Percentiles rank a stretch among this genome's conserved stretches.
phyloP scores from a whole-genome alignment of 2,888 invertebrate genomes.

The Ptychoptera contaminata region DNA sequence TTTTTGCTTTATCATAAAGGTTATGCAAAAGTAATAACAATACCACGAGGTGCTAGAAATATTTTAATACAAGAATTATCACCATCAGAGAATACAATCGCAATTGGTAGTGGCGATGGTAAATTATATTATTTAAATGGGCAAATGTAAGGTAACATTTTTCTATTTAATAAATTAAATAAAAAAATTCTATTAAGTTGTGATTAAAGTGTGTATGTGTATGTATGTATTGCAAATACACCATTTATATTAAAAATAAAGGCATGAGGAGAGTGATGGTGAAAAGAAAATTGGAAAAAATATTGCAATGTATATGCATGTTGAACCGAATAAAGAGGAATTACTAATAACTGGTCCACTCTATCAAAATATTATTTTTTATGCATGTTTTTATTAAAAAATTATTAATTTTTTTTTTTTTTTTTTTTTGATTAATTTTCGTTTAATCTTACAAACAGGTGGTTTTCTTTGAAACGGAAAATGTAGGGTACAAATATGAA shows the following conservation, averaged over 20 bases:
- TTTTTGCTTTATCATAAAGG: too few species aligned
- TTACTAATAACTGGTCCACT: conserved; percentile 45
- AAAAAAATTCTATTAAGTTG: neutral
- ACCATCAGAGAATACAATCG: conserved; percentile 39
- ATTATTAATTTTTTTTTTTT: neutral
- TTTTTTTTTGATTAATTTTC: neutral
- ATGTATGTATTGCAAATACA: neutral
- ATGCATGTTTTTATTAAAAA: neutral
- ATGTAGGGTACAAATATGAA: conserved; percentile 7
- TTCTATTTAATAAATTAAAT: neutral
- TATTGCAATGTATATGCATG: conserved; percentile 33
- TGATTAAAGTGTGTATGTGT: conserved; percentile 2
- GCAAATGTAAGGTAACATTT: conserved; percentile 34
- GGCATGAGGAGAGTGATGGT: conserved; percentile 26
- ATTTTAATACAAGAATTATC: conserved; percentile 40
- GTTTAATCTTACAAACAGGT: conserved; percentile 7
- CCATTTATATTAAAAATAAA: conserved; percentile 10
- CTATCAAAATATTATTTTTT: conserved; percentile 40
- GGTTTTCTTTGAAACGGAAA: conserved; percentile 8
- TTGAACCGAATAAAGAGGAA: conserved; percentile 37
- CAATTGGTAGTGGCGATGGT: conserved; percentile 34
- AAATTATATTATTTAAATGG: conserved; percentile 43
- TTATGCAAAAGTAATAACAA: conserved; percentile 32
- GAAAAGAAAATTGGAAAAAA: conserved; percentile 33
- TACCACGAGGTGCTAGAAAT: conserved; percentile 43